Evolutionary conservation across 2,888 invertebrate genomes (phyloP).

Genomic region (Mylabris sibirica): DNA sequence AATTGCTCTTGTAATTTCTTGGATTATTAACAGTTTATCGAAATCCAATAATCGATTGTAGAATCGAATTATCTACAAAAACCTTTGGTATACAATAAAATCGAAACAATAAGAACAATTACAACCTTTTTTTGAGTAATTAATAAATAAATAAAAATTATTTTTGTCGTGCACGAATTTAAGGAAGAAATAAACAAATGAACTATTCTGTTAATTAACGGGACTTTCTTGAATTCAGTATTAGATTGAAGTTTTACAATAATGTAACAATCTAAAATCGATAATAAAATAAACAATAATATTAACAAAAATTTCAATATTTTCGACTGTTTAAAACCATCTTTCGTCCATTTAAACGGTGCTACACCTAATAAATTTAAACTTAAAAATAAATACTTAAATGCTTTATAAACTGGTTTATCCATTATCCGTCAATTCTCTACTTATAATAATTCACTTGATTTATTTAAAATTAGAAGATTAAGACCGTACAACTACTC

Average conservation of each 20-base stretch:
- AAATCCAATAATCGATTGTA: background rate
- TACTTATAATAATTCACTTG: no score
- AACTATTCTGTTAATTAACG: no score
- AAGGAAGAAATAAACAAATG: no score
- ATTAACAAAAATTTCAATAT: background rate
- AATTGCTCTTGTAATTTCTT: background rate
- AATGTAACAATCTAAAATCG: background rate
- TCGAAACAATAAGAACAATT: background rate
- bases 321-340: background rate
- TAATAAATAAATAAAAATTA: no score
- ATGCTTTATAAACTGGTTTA: background rate
- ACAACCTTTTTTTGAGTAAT: background rate
- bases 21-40: background rate
- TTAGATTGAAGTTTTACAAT: background rate
- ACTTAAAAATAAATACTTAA: background rate
- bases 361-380: background rate
- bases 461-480: no score
- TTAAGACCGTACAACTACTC: no score
- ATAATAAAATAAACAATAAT: background rate
- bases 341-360: background rate
- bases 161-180: no score
- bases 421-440: background rate
- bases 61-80: background rate
- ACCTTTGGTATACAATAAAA: background rate
- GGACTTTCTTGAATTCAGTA: no score